Conservation (phyloP, 1,140 invertebrate genomes). For the Mercenaria mercenaria region DNA sequence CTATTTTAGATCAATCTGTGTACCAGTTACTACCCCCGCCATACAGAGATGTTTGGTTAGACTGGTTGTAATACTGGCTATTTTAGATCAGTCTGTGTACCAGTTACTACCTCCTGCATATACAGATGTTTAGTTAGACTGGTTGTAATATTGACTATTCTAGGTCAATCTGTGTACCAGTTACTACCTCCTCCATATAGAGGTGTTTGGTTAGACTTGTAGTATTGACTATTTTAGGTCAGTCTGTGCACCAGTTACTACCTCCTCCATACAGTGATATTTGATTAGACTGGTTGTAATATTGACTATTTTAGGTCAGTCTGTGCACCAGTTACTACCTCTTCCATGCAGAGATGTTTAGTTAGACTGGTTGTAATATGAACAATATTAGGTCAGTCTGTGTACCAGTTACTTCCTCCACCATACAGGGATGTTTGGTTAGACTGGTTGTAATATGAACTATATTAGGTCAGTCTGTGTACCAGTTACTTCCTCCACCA, state of each 20-base stretch:
- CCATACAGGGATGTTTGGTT: constrained; percentile 83
- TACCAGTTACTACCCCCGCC: constrained; percentile 83
- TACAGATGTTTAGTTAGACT: constrained; percentile 83
- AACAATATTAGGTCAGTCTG: constrained; percentile 69
- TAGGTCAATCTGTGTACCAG: constrained; percentile 80
- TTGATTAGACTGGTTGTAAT: too few relatives aligned
- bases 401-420: constrained; percentile 84
- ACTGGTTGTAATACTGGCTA: constrained; percentile 74
- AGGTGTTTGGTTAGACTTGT: constrained; percentile 84
- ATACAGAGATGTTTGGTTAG: constrained; percentile 83
- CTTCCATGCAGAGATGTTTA: constrained; percentile 83
- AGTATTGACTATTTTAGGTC: too few relatives aligned
- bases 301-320: too few relatives aligned
- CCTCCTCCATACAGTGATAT: too few relatives aligned
- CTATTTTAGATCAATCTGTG: too few relatives aligned
- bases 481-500: constrained; percentile 84
- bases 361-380: constrained; percentile 81
- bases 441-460: constrained; percentile 76
- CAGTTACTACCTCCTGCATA: constrained; percentile 83
- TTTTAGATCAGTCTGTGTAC: constrained; percentile 77
- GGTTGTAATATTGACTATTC: constrained; percentile 62
- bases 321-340: constrained; percentile 82
- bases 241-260: too few relatives aligned
- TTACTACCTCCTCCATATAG: constrained; percentile 83
- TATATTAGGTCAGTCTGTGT: constrained; percentile 75